Evolutionary conservation across 2,797 vertebrate species (phyloP).

Genomic region (Xiphorhynchus erythropygius): DNA sequence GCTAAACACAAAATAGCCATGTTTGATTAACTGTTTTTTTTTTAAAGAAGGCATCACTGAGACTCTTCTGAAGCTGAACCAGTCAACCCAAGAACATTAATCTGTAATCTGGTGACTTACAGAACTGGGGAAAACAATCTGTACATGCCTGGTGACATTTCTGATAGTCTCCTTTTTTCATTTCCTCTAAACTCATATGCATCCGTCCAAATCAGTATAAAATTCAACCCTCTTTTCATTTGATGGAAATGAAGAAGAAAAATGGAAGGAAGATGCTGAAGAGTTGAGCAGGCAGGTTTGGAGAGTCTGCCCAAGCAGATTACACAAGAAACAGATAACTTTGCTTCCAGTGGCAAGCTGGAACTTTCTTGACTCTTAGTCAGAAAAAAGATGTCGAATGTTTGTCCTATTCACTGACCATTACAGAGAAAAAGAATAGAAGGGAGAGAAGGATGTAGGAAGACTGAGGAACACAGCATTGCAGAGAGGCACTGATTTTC

Average conservation of each 20-base stretch:
- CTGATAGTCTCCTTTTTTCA: not conserved
- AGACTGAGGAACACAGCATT: not conserved
- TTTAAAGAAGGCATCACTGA: not conserved
- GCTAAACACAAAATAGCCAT: not conserved
- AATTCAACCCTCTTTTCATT: not conserved
- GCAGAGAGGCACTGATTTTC: not conserved
- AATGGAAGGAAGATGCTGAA: not conserved
- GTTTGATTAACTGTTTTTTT: not conserved
- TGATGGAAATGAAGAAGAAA: not conserved
- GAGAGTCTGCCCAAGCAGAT: not conserved
- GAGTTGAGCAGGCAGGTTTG: not conserved
- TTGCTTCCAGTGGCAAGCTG: not conserved
- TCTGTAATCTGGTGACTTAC: not conserved
- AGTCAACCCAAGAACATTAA: not conserved
- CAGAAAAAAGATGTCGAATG: not conserved
- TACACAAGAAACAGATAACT: not conserved
- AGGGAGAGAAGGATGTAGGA: not conserved
- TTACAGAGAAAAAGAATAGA: not conserved
- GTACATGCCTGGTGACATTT: not conserved
- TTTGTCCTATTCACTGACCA: not conserved
- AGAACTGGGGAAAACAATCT: not conserved
- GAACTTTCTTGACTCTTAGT: not conserved
- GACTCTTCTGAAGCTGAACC: not conserved
- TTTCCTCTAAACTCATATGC: not conserved
- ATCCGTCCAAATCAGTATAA: not conserved